These are phyloP conservation scores for Papilio glaucus DNA, from an alignment of 1,140 invertebrate species.

Conservation along the genomic window DNA sequence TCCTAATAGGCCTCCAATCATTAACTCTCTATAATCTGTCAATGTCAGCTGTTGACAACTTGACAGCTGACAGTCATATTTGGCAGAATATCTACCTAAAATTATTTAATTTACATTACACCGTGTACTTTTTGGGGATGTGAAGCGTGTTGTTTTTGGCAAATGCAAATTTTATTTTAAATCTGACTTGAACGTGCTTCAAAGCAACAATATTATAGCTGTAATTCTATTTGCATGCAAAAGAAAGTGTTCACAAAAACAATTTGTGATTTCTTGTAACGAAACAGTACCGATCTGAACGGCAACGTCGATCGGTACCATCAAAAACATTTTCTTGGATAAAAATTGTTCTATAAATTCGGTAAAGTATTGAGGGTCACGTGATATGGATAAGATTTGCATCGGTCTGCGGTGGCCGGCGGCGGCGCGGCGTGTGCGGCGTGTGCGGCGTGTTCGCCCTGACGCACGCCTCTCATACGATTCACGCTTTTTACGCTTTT, in stretches of 20 bases:
- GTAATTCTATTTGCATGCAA: too few species aligned
- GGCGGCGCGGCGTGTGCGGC: constrained; percentile 10
- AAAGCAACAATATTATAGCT: not conserved
- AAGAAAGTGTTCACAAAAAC: too few species aligned
- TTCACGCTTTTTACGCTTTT: constrained; percentile 52
- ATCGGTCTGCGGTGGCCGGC: constrained; percentile 15
- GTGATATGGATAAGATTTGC: constrained; percentile 38
- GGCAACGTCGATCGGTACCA: not conserved
- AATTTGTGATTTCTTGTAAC: not conserved
- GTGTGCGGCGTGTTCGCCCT: constrained; percentile 1
- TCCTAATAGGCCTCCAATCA: constrained; percentile 5
- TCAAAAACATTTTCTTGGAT: too few species aligned
- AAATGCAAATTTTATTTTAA: constrained; percentile 15
- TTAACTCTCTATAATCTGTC: not conserved
- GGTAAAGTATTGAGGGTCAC: not conserved
- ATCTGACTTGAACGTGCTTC: not conserved
- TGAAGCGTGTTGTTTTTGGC: constrained; percentile 18
- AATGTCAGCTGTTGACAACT: not conserved
- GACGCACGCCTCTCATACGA: constrained; percentile 46
- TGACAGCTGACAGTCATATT: not conserved
- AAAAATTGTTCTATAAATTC: too few species aligned
- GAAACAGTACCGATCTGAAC: not conserved
- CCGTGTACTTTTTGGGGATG: constrained; percentile 27
- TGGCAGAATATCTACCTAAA: not conserved
- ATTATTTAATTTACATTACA: not conserved